Evolutionary conservation across 2,797 vertebrate genomes (phyloP), one percentile per base, ranked within the genome.

Genomic region (Clarias pachynema): DNA sequence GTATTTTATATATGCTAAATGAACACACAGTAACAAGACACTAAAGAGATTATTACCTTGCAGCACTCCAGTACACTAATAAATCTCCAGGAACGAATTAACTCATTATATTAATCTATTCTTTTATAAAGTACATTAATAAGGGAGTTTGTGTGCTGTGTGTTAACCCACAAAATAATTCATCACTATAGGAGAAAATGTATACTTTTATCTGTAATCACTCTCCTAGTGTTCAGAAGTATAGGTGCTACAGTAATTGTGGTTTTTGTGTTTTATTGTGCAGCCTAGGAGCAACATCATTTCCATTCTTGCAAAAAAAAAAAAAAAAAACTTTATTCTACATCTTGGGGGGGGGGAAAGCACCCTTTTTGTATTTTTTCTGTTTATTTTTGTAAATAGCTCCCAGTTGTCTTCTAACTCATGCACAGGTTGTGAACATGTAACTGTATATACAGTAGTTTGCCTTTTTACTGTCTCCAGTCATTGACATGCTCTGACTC

Each of bases 401-500:
- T 74, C 34, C 9, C 34, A 53, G 49, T 53, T 53, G 18, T 9
- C 9, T 72, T 49, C 12, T 49, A 49, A 26, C 73, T 53, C 14
- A 29, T 49, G 15, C 49, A 73, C 14, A 4, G 72, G 4, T 29
- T 77, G 6, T 60, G 34, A 40, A 65, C 18, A 24, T 53, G 40
- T 53, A 18, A 53, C 49, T 53, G 8, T 22, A 29, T 49, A 6
- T 29, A 10, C 12, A 66, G 29, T 20, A 66, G 29, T 49, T 79
- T 53, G 16, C 9, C 9, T 80, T 29, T 79, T 65, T 1, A 79
- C 4, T 40, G 31, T 14, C 10, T 60, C 79, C 7, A 68, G 63
- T 65, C 44, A 78, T 29, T 56, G 14, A 53, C 60, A 82, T 62
- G 40, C 60, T 29, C 34, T 9, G 5, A 84, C 59, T 82, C 56